Conservation (phyloP, 2,797 vertebrate genomes). For the Chelmon rostratus region DNA sequence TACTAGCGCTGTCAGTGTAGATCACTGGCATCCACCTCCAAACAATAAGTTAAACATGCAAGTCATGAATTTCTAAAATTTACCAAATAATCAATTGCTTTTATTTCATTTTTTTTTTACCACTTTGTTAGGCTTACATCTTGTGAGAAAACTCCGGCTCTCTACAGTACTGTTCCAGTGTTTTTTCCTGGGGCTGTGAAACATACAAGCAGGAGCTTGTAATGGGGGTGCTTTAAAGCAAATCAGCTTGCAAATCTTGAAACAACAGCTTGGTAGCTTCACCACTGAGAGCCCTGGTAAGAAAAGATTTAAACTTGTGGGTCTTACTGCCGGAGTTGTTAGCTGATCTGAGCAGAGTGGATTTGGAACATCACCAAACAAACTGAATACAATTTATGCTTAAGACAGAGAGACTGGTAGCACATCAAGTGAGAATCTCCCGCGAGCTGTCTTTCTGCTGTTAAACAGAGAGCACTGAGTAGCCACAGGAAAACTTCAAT, state of each 20-base stretch:
- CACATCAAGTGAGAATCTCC: conserved; percentile 21
- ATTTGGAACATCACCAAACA: conserved; percentile 24
- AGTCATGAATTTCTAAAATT: conserved; percentile 26
- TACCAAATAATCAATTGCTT: neutral
- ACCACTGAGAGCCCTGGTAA: conserved; percentile 17
- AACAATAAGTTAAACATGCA: neutral
- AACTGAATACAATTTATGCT: neutral
- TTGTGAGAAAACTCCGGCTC: conserved; percentile 14
- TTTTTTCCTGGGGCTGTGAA: conserved; percentile 42
- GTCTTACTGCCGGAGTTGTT: neutral
- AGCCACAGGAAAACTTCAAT: conserved; percentile 51
- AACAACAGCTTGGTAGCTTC: conserved; percentile 31
- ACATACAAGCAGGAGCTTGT: conserved; percentile 60
- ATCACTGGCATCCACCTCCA: neutral
- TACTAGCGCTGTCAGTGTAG: neutral
- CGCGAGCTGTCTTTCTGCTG: conserved; percentile 30
- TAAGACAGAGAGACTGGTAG: neutral
- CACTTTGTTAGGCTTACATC: neutral
- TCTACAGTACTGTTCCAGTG: neutral
- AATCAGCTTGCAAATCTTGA: conserved; percentile 58
- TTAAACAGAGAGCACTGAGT: conserved; percentile 5
- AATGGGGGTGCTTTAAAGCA: conserved; percentile 34
- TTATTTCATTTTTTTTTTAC: too few relatives aligned
- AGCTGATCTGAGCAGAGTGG: neutral
- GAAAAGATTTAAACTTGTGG: conserved; percentile 7